Evolutionary conservation across 2,113 vertebrate species (phyloP), one percentile per base, ranked within the genome.

Genomic region (Ochotona curzoniae): DNA sequence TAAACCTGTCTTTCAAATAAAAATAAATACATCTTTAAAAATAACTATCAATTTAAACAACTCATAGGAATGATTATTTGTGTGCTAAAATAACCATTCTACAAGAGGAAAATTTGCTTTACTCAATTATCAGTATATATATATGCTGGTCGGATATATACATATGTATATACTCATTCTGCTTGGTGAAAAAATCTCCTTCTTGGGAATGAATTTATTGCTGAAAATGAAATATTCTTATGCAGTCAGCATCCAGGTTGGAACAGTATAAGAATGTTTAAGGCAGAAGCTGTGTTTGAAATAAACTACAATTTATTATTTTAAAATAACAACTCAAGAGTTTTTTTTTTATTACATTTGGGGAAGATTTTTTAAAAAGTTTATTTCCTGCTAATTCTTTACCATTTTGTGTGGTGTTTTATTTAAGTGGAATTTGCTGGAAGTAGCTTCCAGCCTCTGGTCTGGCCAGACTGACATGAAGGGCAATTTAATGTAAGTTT

Each of bases 401-500:
- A 11, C 82, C 38, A 74, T 85, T 57, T 32, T 38, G 11, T 12
- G 6, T 63, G 3, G 5, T 20, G 8, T 9, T 82, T 97, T 95
- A 7, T 90, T 96, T 91, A 87, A 95, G 93, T 66, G 11, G 0
- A 0, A 14, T 82, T 44, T 70, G 5, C 25, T 84, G 38, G 44
- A 93, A 92, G 85, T 49, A 84, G 26, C 8, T 0, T n/a, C 91
- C 70, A 82, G 15, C 17, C 4, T 49, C 10, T 71, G 4, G 47
- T 93, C 64, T 75, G 26, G 20, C 18, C 93, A 83, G 95, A 97
- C 91, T 54, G 4, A 91, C 49, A 85, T 5, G 83, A 96, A 63
- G 4, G n/a, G 57, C 30, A 86, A 85, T 96, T 97, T 96, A 92
- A 91, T 95, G 94, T 84, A 47, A 83, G 4, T 78, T 95, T 97